These are phyloP conservation scores for Masnerella sp. DNA, from an alignment of 2,888 invertebrate genomes.

Conservation along the genomic window DNA sequence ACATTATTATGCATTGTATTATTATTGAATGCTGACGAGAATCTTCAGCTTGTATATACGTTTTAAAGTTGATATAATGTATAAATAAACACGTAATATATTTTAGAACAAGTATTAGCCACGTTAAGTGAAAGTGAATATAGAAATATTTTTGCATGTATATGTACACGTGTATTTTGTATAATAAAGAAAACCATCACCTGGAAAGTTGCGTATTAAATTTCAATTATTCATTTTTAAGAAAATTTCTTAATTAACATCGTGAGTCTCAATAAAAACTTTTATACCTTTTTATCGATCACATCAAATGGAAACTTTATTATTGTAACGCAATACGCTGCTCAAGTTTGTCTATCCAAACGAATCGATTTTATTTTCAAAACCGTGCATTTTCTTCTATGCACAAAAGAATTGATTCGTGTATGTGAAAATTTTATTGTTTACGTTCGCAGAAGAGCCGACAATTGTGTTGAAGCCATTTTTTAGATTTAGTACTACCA, in stretches of 20 bases:
- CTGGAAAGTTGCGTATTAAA: neutral
- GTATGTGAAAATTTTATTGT: neutral
- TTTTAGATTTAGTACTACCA: conserved; percentile 73
- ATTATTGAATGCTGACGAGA: conserved; percentile 9
- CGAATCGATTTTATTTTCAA: no score
- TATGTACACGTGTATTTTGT: conserved; percentile 41
- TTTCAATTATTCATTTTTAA: neutral
- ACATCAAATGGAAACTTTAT: no score
- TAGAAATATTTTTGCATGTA: conserved; percentile 31
- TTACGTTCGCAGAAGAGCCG: conserved; percentile 26
- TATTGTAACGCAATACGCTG: no score
- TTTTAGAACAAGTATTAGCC: conserved; percentile 35
- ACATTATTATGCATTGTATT: no score
- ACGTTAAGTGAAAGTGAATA: conserved; percentile 29
- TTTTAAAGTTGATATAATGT: conserved; percentile 24
- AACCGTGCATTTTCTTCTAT: no score
- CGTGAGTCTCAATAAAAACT: no score
- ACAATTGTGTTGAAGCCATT: conserved; percentile 67
- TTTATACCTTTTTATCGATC: no score
- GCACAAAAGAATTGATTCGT: neutral
- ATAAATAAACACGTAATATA: conserved; percentile 29
- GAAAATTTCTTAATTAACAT: no score
- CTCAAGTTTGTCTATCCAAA: no score
- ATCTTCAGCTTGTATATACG: conserved; percentile 11
- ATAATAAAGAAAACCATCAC: conserved; percentile 34